phyloP scores from a whole-genome alignment of 2,888 invertebrate genomes.

The Cantharis lateralis region DNA sequence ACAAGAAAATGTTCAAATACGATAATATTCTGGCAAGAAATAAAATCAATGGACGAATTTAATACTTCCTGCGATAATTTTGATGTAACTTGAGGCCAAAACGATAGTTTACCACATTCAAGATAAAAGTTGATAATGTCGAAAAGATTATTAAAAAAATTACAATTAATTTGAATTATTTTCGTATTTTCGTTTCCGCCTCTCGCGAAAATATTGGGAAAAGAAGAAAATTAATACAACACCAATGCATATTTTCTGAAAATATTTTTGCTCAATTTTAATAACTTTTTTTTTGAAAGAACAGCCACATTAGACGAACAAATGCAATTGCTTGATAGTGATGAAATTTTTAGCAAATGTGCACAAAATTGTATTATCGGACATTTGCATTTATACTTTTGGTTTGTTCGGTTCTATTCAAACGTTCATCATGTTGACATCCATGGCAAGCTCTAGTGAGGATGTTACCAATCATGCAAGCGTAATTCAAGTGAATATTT shows the following conservation, averaged over 20 bases:
- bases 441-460: background rate
- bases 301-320: background rate
- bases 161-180: too few relatives aligned
- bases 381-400: background rate
- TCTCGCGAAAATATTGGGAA: too few relatives aligned
- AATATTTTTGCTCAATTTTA: background rate
- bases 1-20: background rate
- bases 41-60: background rate
- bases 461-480: background rate
- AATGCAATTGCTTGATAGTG: background rate
- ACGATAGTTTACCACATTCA: background rate
- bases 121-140: background rate
- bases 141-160: too few relatives aligned
- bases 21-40: background rate
- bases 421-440: background rate
- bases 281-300: too few relatives aligned
- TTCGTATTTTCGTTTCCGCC: too few relatives aligned
- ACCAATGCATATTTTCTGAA: too few relatives aligned
- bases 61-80: background rate
- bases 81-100: background rate
- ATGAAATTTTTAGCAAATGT: background rate
- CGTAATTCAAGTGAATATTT: background rate
- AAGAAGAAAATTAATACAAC: too few relatives aligned
- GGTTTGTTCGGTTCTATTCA: background rate
- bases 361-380: background rate